phyloP scores from a whole-genome alignment of 2,888 invertebrate species.

The Cynaeus angustus region DNA sequence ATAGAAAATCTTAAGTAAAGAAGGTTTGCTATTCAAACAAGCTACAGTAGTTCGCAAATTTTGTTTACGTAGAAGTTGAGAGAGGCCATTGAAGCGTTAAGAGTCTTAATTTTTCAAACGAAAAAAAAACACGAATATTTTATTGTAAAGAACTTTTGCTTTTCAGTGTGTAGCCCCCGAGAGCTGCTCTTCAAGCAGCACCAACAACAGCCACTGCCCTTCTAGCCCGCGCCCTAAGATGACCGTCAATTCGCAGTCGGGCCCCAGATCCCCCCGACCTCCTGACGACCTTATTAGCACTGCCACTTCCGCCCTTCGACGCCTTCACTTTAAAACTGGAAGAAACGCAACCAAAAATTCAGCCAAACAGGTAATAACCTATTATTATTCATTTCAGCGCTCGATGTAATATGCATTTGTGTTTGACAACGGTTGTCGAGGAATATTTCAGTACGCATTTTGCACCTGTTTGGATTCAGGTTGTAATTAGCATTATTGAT shows the following conservation, averaged over 20 bases:
- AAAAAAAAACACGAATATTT: too few relatives aligned
- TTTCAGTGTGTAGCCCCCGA: slow-evolving; percentile 59
- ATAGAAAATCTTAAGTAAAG: neutral
- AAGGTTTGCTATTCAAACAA: slow-evolving; percentile 11
- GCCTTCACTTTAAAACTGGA: slow-evolving; percentile 80
- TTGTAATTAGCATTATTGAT: too few relatives aligned
- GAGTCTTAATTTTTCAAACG: too few relatives aligned
- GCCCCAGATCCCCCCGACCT: slow-evolving; percentile 69
- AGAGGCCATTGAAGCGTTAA: slow-evolving; percentile 28
- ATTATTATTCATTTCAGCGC: too few relatives aligned
- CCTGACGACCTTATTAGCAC: slow-evolving; percentile 73
- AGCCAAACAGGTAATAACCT: slow-evolving; percentile 51
- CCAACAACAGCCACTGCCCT: slow-evolving; percentile 64
- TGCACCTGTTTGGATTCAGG: too few relatives aligned
- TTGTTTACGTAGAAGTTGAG: slow-evolving; percentile 26
- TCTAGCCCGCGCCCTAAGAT: slow-evolving; percentile 71
- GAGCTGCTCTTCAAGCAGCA: slow-evolving; percentile 58
- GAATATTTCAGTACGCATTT: too few relatives aligned
- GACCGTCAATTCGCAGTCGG: slow-evolving; percentile 73
- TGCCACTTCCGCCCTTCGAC: slow-evolving; percentile 76
- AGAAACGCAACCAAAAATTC: slow-evolving; percentile 70
- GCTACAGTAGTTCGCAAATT: slow-evolving; percentile 10
- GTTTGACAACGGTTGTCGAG: too few relatives aligned
- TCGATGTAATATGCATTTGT: too few relatives aligned
- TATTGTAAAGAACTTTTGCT: slow-evolving; percentile 26